Evolutionary conservation across 1,140 invertebrate species (phyloP).

Genomic region (Drosophila nannoptera): DNA sequence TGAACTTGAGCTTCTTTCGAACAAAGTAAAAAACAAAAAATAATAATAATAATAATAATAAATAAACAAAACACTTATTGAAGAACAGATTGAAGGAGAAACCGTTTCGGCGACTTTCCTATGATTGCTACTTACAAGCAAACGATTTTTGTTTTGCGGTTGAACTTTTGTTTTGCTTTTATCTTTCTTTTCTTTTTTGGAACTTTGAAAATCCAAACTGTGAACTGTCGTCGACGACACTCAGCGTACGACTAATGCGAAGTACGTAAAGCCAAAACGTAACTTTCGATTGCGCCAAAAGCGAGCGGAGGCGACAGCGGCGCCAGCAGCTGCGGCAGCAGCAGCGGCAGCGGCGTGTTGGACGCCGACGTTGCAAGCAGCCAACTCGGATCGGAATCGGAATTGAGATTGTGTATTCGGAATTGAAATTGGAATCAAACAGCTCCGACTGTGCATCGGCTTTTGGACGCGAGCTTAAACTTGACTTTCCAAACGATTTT

Average conservation of each 20-base stretch:
- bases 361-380: slow-evolving; percentile 17
- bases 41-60: no score
- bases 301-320: slow-evolving; percentile 18
- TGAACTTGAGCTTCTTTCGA: no score
- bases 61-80: no score
- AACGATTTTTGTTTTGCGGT: neutral
- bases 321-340: neutral
- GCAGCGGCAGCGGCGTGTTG: neutral
- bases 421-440: slow-evolving; percentile 39
- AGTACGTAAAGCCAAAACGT: slow-evolving; percentile 71
- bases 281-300: slow-evolving; percentile 76
- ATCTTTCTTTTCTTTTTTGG: neutral
- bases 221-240: slow-evolving; percentile 68
- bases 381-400: slow-evolving; percentile 9
- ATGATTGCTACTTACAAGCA: neutral
- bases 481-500: slow-evolving; percentile 7
- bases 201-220: slow-evolving; percentile 37
- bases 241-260: slow-evolving; percentile 68
- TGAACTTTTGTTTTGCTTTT: neutral
- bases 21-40: no score
- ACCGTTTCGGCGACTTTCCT: no score
- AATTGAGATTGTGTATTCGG: slow-evolving; percentile 35
- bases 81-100: no score
- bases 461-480: neutral
- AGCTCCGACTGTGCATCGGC: neutral